Evolutionary conservation across 2,113 vertebrate species (phyloP).

Genomic region (Caracal caracal): DNA sequence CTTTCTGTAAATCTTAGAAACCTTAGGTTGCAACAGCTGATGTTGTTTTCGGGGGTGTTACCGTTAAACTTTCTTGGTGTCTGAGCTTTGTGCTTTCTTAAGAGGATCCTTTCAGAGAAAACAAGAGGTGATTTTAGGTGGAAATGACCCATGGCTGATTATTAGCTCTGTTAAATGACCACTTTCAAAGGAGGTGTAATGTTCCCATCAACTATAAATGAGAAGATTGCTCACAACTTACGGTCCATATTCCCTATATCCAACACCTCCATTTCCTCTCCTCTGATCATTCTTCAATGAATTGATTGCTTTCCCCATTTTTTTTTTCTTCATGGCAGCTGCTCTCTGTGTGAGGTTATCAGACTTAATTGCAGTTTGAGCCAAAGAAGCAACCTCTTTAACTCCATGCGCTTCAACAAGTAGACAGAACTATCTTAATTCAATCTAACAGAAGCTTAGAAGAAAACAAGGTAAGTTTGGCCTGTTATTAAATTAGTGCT

Average conservation of each 20-base stretch:
- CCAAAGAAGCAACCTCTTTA: conserved; percentile 28
- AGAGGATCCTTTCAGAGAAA: conserved; percentile 45
- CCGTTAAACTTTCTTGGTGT: neutral
- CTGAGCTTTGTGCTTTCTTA: conserved; percentile 46
- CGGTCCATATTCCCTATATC: neutral
- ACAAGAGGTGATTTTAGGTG: conserved; percentile 27
- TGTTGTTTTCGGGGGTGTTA: neutral
- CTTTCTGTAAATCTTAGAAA: conserved; percentile 21
- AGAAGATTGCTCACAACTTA: conserved; percentile 38
- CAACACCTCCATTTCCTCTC: neutral
- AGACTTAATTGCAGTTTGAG: conserved; percentile 25
- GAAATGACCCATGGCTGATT: conserved; percentile 35
- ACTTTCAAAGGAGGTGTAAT: conserved; percentile 21
- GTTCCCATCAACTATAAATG: neutral
- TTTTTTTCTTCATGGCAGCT: conserved; percentile 38
- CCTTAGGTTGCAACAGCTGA: neutral
- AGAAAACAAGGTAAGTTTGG: conserved; percentile 31
- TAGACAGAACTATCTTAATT: neutral
- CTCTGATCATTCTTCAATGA: conserved; percentile 46
- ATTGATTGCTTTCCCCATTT: neutral
- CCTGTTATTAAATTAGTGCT: conserved; percentile 48
- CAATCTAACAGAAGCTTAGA: conserved; percentile 11
- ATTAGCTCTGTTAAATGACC: conserved; percentile 28
- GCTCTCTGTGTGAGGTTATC: neutral
- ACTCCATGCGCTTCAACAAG: conserved; percentile 1